Evolutionary conservation across 2,797 vertebrate species (phyloP).

Genomic region (Apogon talboti): DNA sequence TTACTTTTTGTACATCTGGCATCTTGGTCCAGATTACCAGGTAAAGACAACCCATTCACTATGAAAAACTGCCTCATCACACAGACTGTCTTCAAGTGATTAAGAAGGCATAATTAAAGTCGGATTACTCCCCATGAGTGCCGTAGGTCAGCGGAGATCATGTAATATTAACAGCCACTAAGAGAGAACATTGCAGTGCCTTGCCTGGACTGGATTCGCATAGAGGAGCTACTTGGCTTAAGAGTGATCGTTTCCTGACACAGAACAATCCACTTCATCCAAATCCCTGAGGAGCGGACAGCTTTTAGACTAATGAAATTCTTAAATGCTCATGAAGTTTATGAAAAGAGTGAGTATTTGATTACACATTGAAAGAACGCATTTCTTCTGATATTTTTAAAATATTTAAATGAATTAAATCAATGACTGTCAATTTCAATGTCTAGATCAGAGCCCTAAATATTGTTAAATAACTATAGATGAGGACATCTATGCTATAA

Average conservation of each 20-base stretch:
- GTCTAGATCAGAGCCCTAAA: neutral
- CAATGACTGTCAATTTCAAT: neutral
- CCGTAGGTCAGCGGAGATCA: conserved; percentile 69
- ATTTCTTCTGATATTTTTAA: neutral
- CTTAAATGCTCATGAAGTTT: neutral
- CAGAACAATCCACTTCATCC: conserved; percentile 38
- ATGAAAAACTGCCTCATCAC: conserved; percentile 54
- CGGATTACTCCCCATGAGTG: conserved; percentile 65
- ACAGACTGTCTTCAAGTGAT: conserved; percentile 77
- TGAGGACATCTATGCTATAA: neutral
- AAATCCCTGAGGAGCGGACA: conserved; percentile 29
- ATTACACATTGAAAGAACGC: neutral
- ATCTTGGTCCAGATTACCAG: conserved; percentile 45
- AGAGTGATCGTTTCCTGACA: conserved; percentile 51
- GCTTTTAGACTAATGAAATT: conserved; percentile 1
- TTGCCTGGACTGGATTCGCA: conserved; percentile 33
- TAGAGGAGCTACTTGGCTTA: conserved; percentile 42
- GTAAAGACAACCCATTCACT: conserved; percentile 57
- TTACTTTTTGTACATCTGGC: conserved; percentile 36
- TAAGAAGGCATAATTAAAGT: conserved; percentile 81
- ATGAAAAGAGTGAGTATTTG: no score
- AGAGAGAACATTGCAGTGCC: conserved; percentile 37
- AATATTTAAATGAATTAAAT: neutral
- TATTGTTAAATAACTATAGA: conserved; percentile 1
- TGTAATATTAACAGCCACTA: conserved; percentile 52